These are phyloP conservation scores for Pseudomyrmex flavicornis DNA, from an alignment of 1,140 invertebrate genomes.

Conservation along the genomic window DNA sequence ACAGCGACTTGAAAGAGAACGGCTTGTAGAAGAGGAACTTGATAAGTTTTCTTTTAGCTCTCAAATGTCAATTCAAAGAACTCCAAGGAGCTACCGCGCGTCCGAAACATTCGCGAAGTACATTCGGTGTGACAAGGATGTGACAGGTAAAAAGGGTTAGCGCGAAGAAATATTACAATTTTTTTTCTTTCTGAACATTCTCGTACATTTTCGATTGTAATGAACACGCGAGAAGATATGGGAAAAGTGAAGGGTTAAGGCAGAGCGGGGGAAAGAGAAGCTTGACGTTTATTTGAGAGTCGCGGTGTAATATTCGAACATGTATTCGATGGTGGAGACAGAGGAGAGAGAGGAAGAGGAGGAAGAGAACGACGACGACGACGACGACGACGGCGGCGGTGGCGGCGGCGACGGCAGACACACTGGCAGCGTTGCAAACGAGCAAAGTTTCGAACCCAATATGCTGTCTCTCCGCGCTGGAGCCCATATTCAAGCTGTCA, in stretches of 20 bases:
- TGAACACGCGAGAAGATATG: too few relatives aligned
- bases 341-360: slow-evolving; percentile 10
- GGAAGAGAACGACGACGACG: neutral
- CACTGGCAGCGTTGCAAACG: slow-evolving; percentile 74
- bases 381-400: neutral
- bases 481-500: slow-evolving; percentile 78
- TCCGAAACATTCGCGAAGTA: too few relatives aligned
- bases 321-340: slow-evolving; percentile 25
- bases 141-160: too few relatives aligned
- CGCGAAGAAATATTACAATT: too few relatives aligned
- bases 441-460: slow-evolving; percentile 79
- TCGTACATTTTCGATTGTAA: too few relatives aligned
- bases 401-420: slow-evolving; percentile 53
- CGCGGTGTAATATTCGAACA: slow-evolving; percentile 6
- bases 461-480: slow-evolving; percentile 73
- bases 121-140: too few relatives aligned
- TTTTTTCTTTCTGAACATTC: neutral
- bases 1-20: too few relatives aligned
- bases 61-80: too few relatives aligned
- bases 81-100: too few relatives aligned
- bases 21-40: too few relatives aligned
- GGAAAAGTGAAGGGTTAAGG: neutral
- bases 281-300: slow-evolving; percentile 40
- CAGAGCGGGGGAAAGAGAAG: slow-evolving; percentile 18
- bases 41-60: too few relatives aligned